These are phyloP conservation scores for Penaeus monodon DNA, from an alignment of 2,888 invertebrate genomes.

Conservation along the genomic window DNA sequence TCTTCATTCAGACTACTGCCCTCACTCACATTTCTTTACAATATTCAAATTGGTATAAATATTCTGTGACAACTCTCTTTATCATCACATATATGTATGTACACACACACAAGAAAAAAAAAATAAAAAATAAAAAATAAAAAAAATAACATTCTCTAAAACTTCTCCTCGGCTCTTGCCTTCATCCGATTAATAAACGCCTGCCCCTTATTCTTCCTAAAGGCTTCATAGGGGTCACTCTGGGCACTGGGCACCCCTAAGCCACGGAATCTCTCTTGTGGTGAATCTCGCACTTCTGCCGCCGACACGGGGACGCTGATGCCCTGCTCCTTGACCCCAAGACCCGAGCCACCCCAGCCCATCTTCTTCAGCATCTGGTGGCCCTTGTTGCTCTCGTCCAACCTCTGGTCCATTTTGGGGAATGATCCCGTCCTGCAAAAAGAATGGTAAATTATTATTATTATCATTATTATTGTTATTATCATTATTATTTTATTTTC, in stretches of 20 bases:
- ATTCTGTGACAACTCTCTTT: background rate
- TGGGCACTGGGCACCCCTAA: conserved; percentile 84
- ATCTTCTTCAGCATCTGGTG: conserved; percentile 97
- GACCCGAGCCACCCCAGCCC: conserved; percentile 97
- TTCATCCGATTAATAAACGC: conserved; percentile 95
- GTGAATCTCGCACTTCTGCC: conserved; percentile 83
- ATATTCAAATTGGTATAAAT: too few relatives aligned
- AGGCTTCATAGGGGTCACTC: conserved; percentile 96
- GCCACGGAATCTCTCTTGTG: conserved; percentile 94
- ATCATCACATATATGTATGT: background rate
- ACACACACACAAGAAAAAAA: background rate
- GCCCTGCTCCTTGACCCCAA: conserved; percentile 95
- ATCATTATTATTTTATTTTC: background rate
- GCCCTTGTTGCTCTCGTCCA: conserved; percentile 91
- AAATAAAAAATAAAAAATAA: background rate
- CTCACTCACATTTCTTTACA: too few relatives aligned
- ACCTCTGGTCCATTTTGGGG: conserved; percentile 63
- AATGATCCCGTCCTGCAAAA: conserved; percentile 41
- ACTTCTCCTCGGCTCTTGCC: conserved; percentile 79
- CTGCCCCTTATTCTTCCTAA: conserved; percentile 94
- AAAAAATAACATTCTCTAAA: conserved; percentile 16
- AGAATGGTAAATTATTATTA: background rate
- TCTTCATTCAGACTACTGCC: too few relatives aligned
- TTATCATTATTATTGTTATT: background rate
- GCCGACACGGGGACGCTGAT: conserved; percentile 94